These are phyloP conservation scores for Corapipo altera DNA, from an alignment of 2,113 vertebrate species.

Conservation along the genomic window DNA sequence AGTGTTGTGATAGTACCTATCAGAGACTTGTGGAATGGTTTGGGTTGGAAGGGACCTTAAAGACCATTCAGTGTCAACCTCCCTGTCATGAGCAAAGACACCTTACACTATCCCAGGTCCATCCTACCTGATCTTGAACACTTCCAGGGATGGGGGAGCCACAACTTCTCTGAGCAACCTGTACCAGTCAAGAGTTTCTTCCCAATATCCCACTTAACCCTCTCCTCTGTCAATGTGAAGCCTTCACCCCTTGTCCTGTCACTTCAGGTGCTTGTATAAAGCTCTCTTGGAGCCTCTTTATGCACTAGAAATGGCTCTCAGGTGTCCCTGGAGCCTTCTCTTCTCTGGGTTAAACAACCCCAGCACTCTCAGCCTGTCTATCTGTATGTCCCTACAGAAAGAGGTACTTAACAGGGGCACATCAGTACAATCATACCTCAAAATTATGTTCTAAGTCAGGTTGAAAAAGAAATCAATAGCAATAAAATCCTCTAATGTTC, in stretches of 20 bases:
- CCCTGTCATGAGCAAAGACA: background rate
- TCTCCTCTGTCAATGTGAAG: background rate
- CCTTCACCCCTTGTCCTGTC: too few species aligned
- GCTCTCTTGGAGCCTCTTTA: background rate
- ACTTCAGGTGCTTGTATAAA: background rate
- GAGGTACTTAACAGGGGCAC: background rate
- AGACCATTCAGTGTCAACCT: fast-evolving
- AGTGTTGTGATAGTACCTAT: background rate
- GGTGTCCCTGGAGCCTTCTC: background rate
- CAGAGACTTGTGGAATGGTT: background rate
- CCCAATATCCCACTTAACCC: background rate
- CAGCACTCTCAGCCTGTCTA: background rate
- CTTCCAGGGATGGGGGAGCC: background rate
- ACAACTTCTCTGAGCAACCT: background rate
- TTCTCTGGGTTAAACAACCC: background rate
- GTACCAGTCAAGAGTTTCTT: background rate
- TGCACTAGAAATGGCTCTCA: background rate
- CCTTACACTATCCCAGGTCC: fast-evolving
- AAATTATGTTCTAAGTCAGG: background rate
- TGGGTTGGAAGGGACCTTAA: background rate
- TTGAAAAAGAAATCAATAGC: constrained; percentile 11
- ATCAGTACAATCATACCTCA: background rate
- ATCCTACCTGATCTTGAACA: fast-evolving
- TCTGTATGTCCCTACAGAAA: background rate
- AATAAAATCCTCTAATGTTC: background rate